Base-by-base conservation (phyloP, 2,797 vertebrate genomes). In the Poeciliopsis paucimaculata region DNA sequence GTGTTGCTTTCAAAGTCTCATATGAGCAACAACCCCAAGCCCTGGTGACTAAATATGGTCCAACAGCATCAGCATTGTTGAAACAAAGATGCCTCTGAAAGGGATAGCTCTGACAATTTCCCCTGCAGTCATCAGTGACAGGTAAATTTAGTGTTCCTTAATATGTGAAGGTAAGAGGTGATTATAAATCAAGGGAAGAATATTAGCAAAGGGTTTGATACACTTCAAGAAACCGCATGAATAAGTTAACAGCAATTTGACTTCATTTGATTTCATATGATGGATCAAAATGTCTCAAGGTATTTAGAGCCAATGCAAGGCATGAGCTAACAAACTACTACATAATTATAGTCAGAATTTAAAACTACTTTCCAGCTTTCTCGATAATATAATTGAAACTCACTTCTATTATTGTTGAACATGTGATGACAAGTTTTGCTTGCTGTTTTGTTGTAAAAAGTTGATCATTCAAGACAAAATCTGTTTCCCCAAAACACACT, bases 31-130 rank as follows among this genome's bases (percentile, higher is more conserved):
- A 80, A 85, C 76, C 82, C 94, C 89, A 77, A 87, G 92, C 89
- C 92, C 93, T 72, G 84, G 96, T 96, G 97, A 96, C 98, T 99
- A 99, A 99, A 99, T 99, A 99, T 98, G 98, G 98, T 97, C 94
- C 96, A 96, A 88, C 86, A 87, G 87, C 88, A 92, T 94, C 82
- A 85, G 81, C 86, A 93, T 88, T 88, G 91, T 91, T 94, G 92
- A 94, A 91, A 94, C 88, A 94, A 90, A 79, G 80, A 81, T 83
- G 85, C 88, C 81, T 91, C 84, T 86, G 85, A 87, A 66, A 87
- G 86, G 90, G 79, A 91, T 82, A 73, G 84, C 80, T 83, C 28
- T 77, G 77, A 51, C 41, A 90, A 88, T 93, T 94, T 93, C 93
- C 89, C 31, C 77, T 87, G 85, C 28, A 80, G 73, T 80, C 51